Conservation (phyloP, 2,113 vertebrate genomes). For the Sceloporus undulatus region DNA sequence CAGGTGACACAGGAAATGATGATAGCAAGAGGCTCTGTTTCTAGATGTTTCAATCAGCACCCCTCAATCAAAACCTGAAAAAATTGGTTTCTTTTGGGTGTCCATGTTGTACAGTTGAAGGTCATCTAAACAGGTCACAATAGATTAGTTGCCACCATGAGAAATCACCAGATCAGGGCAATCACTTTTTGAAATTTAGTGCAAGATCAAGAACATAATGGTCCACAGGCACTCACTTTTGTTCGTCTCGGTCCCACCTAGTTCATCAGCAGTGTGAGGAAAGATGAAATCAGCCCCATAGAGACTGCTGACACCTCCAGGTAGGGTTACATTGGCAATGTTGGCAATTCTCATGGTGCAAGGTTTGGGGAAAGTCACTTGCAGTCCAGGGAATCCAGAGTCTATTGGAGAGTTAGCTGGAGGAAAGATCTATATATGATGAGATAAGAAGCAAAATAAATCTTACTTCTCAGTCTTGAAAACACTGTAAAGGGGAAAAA, state of each 20-base stretch:
- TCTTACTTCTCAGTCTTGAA: background rate
- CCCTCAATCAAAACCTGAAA: background rate
- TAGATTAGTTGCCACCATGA: too few relatives aligned
- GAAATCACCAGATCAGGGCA: background rate
- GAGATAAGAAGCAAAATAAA: conserved; percentile 33
- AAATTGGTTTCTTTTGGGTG: background rate
- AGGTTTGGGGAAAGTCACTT: conserved; percentile 64
- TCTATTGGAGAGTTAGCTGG: conserved; percentile 67
- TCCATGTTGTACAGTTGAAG: too few relatives aligned
- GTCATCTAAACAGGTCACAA: background rate
- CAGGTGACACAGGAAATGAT: too few relatives aligned
- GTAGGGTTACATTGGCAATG: conserved; percentile 70
- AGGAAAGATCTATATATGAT: conserved; percentile 53
- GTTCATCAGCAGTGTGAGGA: conserved; percentile 73
- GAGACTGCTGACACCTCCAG: conserved; percentile 69
- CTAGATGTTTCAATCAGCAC: background rate
- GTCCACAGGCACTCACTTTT: conserved; percentile 69
- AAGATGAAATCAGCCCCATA: conserved; percentile 67
- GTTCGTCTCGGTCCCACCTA: conserved; percentile 59
- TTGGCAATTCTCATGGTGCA: conserved; percentile 73
- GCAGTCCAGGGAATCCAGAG: conserved; percentile 69
- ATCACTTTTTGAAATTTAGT: background rate
- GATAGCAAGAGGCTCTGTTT: too few relatives aligned
- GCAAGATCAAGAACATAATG: conserved; percentile 14
- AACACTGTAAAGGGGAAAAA: background rate